Conservation (phyloP, 2,888 invertebrate genomes). For the Ennomos erosarius region DNA sequence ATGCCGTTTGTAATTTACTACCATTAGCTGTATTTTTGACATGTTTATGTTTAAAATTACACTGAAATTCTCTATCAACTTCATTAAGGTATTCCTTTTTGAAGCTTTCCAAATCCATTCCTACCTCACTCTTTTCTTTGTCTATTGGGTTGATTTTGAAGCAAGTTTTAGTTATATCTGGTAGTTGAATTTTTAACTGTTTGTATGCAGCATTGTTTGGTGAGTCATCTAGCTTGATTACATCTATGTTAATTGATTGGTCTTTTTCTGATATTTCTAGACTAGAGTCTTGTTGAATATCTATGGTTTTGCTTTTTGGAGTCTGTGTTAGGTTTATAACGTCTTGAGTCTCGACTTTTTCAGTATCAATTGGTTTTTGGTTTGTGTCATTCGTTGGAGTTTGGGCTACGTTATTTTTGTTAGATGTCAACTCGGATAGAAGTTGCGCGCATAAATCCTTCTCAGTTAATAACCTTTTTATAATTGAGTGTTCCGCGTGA, state of each 20-base stretch:
- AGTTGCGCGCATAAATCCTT: neutral
- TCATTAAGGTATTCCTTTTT: conserved; percentile 68
- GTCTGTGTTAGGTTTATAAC: conserved; percentile 40
- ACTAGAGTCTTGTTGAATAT: conserved; percentile 59
- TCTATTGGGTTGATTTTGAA: conserved; percentile 60
- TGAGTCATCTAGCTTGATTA: conserved; percentile 49
- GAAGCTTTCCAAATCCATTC: conserved; percentile 68
- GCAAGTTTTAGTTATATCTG: conserved; percentile 47
- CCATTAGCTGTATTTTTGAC: neutral
- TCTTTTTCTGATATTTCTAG: conserved; percentile 67
- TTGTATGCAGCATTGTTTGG: conserved; percentile 30
- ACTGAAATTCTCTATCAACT: conserved; percentile 45
- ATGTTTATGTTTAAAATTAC: conserved; percentile 30
- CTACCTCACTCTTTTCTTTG: conserved; percentile 51
- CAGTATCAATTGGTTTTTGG: too few relatives aligned
- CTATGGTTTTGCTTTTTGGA: conserved; percentile 57
- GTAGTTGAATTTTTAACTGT: conserved; percentile 29
- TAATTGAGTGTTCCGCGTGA: neutral
- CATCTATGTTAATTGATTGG: conserved; percentile 57
- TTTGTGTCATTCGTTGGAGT: too few relatives aligned
- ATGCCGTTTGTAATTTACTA: conserved; percentile 1
- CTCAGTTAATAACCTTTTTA: neutral
- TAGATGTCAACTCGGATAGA: conserved; percentile 1
- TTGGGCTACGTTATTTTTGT: conserved; percentile 5
- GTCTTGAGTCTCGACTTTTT: neutral